Evolutionary conservation across 1,140 invertebrate species (phyloP), one percentile per base, ranked within the genome.

Genomic region (Drosophila sp.): DNA sequence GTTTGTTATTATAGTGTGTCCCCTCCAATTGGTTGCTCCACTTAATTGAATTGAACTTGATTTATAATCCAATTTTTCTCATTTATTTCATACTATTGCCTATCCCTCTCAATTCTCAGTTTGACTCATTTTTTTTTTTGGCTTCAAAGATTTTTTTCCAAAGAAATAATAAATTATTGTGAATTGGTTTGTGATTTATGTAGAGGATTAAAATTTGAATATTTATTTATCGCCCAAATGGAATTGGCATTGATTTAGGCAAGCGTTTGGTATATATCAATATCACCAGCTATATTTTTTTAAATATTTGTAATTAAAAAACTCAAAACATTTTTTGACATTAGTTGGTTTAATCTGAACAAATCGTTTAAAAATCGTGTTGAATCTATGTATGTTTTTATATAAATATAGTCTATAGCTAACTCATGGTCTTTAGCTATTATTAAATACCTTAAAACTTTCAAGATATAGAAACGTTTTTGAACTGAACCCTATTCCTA

Each of bases 11-110:
- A 70, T 81, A 70, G 57, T 76, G 80, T 75, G 72, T 67, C 70
- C 55, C 73, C 57, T 74, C 65, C 75, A 72, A 65, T 72, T 64
- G 47, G 72, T 76, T 83, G 44, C 44, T 27, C 44, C 44, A 50
- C 44, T 77, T 89, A 87, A 89, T 87, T 87, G 84, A 87, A 87
- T 87, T 87, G 83, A 87, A 87, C 84, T 87, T 87, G 83, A 87
- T 87, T 87, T 87, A 87, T 87, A 63, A 78, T 65, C 74, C 67
- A 68, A 69, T 61, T 60, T 47, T 27, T 55, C 44, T 40, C 55
- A 74, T 65, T 76, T 70, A 79, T 84, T 71, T 54, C 11, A 25
- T 6, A 76, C 66, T 72, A 68, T 76, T 69, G 54, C 25, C 44
- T 4, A 27, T 50, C 44, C 8, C 44, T 50, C 44, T 25, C 7